Evolutionary conservation across 2,888 invertebrate species (phyloP), one percentile per base, ranked within the genome.

Genomic region (Scaptomyza caliginosa): DNA sequence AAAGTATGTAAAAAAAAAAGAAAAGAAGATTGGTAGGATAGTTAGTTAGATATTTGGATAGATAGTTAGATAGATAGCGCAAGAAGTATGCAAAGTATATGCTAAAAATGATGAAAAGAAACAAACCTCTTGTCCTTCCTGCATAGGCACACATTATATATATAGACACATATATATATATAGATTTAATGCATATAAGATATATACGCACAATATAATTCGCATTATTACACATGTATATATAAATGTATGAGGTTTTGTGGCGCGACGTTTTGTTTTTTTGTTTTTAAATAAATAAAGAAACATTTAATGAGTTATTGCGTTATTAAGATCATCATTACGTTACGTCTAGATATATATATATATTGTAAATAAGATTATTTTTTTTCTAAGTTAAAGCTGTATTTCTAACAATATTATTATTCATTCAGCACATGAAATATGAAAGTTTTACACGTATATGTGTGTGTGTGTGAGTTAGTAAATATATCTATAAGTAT

Each of bases 81-180:
- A 46, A 26, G 50, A 56, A 51, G 13, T 76, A 76, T 71, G 63
- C 78, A 86, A 77, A 66, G 36, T 59, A 77, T 68, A 68, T 38
- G 36, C 46, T 58, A 79, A 76, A 68, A 67, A 80, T 78, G 74
- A 86, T 82, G 86, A 89, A 89, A 89, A 86, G 81, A 91, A 93
- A 93, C 93, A 91, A 93, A 93, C 93, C 93, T 93, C 93, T 91
- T 93, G 93, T 93, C 93, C 93, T 92, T 93, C 90, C 92, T 93
- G 92, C 87, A 83, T 34, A 64, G 55, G 42, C 45, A 65, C 52
- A 60, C 49, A 73, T 72, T 72, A 42, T 71, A 28, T 52, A 45
- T 32, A 48, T 67, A 67, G 40, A 56, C n/a, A 50, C 39, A n/a
- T 32, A 52, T 34, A 32, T 42, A 51, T 28, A 59, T 21, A 26